phyloP scores from a whole-genome alignment of 2,888 invertebrate genomes.

The Ryuthela nishihirai region DNA sequence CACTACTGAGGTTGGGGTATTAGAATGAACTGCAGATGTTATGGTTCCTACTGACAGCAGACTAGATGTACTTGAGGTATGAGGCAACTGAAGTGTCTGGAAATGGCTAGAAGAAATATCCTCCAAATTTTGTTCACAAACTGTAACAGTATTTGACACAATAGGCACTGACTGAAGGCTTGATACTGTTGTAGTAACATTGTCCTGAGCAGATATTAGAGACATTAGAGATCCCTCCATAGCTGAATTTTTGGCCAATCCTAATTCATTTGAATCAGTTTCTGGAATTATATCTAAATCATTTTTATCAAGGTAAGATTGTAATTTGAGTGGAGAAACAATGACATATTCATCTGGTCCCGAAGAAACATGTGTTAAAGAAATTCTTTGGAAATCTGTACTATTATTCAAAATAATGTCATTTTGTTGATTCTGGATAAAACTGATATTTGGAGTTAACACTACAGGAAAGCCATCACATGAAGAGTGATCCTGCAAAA shows the following conservation, averaged over 20 bases:
- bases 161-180: too few species aligned
- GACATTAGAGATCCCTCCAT: background rate
- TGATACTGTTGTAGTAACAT: too few species aligned
- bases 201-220: background rate
- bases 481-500: background rate
- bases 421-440: background rate
- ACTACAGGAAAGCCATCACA: conserved; percentile 2
- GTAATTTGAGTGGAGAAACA: conserved; percentile 1
- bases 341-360: background rate
- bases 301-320: background rate
- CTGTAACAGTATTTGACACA: conserved; percentile 3
- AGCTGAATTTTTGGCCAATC: background rate
- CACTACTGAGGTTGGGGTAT: background rate
- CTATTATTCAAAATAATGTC: background rate
- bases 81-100: background rate
- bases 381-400: background rate
- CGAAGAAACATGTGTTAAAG: background rate
- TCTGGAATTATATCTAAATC: background rate
- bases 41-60: background rate
- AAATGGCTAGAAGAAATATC: conserved; percentile 2
- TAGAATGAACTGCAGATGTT: background rate
- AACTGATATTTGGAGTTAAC: background rate
- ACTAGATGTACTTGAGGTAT: background rate
- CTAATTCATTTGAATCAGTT: background rate
- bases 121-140: conserved; percentile 5